Conservation (phyloP, 2,797 vertebrate species). For the Cossypha niveicapilla region DNA sequence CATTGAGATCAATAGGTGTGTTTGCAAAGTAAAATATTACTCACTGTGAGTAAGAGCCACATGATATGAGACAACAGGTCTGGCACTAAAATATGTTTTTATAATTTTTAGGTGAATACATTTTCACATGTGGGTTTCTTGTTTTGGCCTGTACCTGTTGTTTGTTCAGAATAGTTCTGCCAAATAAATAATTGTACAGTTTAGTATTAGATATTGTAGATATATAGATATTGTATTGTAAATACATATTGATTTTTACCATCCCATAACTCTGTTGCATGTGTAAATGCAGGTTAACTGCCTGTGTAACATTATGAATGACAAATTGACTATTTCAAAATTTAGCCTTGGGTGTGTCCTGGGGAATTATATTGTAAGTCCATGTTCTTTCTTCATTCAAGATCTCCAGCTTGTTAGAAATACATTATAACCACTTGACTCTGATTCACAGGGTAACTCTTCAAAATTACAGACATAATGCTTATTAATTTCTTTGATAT, state of each 20-base stretch:
- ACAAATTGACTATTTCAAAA: background rate
- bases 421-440: background rate
- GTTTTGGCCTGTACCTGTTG: background rate
- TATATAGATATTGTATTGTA: background rate
- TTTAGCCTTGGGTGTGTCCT: background rate
- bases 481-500: slow-evolving; percentile 42
- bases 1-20: background rate
- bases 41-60: background rate
- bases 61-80: background rate
- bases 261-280: background rate
- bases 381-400: background rate
- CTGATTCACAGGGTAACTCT: background rate
- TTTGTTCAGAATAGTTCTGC: background rate
- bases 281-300: background rate
- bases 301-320: background rate
- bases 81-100: background rate
- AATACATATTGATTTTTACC: background rate
- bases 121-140: background rate
- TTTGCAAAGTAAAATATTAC: background rate
- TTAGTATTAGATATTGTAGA: background rate
- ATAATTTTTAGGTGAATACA: background rate
- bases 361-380: background rate
- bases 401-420: slow-evolving; percentile 17
- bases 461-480: slow-evolving; percentile 34
- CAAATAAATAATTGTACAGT: background rate